Percentiles rank a stretch among this genome's conserved stretches.
Conservation (phyloP, 2,797 vertebrate species). For the Ceyx erithaca region DNA sequence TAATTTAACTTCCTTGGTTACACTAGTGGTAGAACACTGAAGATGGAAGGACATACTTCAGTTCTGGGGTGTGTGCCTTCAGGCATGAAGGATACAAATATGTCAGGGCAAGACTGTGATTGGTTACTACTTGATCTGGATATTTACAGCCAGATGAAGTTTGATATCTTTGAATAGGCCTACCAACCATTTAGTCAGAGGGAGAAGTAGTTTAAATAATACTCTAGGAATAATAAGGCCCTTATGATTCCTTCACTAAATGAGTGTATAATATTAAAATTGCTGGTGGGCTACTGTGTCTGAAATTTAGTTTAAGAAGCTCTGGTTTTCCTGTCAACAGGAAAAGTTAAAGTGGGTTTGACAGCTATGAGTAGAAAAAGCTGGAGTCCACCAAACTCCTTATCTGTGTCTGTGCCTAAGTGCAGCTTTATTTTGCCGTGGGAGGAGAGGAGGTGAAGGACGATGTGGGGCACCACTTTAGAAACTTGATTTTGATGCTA, state of each 20-base stretch:
- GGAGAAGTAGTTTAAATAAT: neutral
- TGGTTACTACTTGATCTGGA: neutral
- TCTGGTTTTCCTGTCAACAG: neutral
- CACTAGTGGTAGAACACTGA: neutral
- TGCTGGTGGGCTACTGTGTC: neutral
- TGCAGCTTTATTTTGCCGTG: rapidly evolving
- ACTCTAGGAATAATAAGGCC: neutral
- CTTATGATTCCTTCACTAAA: neutral
- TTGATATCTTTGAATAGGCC: neutral
- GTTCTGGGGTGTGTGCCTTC: neutral
- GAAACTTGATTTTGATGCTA: neutral
- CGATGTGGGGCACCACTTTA: neutral
- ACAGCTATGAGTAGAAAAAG: neutral
- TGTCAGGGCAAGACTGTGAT: neutral
- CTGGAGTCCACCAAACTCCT: neutral
- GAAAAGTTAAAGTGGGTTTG: neutral
- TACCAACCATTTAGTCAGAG: neutral
- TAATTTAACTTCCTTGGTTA: neutral
- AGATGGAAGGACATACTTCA: neutral
- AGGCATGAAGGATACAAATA: neutral
- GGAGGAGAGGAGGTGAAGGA: neutral
- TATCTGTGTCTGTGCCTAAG: neutral
- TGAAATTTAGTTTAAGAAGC: neutral
- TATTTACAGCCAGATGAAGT: neutral
- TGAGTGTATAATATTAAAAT: neutral